Evolutionary conservation across 2,797 vertebrate species (phyloP), one percentile per base, ranked within the genome.

Genomic region (Scleropages formosus): DNA sequence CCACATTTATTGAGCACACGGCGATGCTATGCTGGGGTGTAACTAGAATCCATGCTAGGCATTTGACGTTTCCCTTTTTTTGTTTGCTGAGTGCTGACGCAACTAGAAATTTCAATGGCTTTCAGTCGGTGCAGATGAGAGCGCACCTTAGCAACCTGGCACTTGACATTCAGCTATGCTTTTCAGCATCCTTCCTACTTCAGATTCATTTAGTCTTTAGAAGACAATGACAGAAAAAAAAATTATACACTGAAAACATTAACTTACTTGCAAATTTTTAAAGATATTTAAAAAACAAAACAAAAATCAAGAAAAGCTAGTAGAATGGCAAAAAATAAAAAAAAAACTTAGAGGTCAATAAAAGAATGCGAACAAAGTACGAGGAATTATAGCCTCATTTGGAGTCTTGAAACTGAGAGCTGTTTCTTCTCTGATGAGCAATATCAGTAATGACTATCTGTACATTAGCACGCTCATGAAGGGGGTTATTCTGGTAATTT

Each of bases 401-500:
- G 59, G 12, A 31, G 47, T 59, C 61, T 15, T 49, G 16, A 31
- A n/a, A 18, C 58, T 8, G 72, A 64, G 10, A 46, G 72, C 20
- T 53, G 15, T 13, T 11, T 46, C 10, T n/a, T 18, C 31, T n/a
- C 65, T 13, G 65, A n/a, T 3, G 7, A 83, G 79, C 60, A 77
- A 82, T 24, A 78, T 53, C 26, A 78, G 77, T 84, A 85, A 88
- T 82, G 84, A 77, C 69, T 80, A 70, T 75, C 76, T 77, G 80
- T 82, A 82, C 75, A 83, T 85, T 80, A 81, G 80, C 78, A 77
- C 78, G 80, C 77, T 72, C 73, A 74, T 71, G 84, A 77, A 65
- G 80, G 78, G 18, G 24, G n/a, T 69, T 63, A 75, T 65, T 69
- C 26, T 15, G 12, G 61, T 86, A 89, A 85, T 83, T 82, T 76